Base-by-base conservation (phyloP, 2,888 invertebrate species). In the Scrobipalpa atriplicella region DNA sequence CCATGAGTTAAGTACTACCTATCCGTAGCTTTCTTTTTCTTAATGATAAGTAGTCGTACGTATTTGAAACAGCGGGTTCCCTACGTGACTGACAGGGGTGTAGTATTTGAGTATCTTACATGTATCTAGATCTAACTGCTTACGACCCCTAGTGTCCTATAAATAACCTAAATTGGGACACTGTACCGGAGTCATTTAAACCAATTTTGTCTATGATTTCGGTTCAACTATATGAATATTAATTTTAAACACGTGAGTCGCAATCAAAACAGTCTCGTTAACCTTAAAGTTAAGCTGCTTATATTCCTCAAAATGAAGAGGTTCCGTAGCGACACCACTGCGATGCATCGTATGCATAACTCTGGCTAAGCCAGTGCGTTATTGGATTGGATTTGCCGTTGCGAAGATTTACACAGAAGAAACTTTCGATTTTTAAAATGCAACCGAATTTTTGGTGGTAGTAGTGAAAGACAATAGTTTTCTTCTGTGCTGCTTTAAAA, bases 251-350 rank as follows among this genome's bases (percentile, higher is more conserved):
- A 86, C 84, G 81, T 80, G 78, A 78, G 54, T 56, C 54, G 80
- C 81, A 83, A 85, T 86, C 83, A 85, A 79, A 83, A 81, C 81
- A 80, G 79, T 83, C 82, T 87, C 82, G 84, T 86, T 85, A 83
- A 84, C 79, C 80, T 84, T 79, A 76, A 78, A 78, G 76, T 78
- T 87, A 89, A 87, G 85, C 86, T 75, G 87, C 83, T 87, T 87
- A 84, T 83, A 79, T 84, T 81, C 79, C 74, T 72, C 79, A 77
- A 75, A 63, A 18, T 38, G 52, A 16, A 36, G 51, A 67, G 19
- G 60, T 64, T 68, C 62, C 21, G 47, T 43, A 54, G 52, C 36
- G 52, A 19, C 62, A 18, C 78, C 74, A 80, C 78, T 85, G 83
- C 89, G 87, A 89, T 2, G 41, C 54, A 38, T n/a, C 11, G 29